Base-by-base conservation (phyloP, 2,113 vertebrate species). In the Coreoperca whiteheadi region DNA sequence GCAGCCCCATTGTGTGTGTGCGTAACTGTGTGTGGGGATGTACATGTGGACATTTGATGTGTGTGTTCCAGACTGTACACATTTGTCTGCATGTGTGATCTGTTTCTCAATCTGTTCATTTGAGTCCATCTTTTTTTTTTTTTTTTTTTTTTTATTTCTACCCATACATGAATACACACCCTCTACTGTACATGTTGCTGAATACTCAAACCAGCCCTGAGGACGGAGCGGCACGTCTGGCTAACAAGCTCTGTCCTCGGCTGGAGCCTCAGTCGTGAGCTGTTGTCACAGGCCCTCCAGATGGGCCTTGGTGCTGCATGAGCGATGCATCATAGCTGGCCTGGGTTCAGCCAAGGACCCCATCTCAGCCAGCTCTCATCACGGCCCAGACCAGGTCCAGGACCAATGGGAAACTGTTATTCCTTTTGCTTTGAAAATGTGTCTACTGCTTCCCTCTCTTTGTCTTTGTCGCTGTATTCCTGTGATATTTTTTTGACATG, bases 71-170 rank as follows among this genome's bases (percentile, higher is more conserved):
- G 34, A 69, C 25, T 66, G 72, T 77, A 72, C 72, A 64, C 53
- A 77, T 84, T 80, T 63, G 8, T 72, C 56, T 39, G 69, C 61
- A 25, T 12, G 18, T 67, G 50, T 84, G 86, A 88, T 66, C 83
- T 79, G 50, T 71, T 88, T 90, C 32, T 73, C 79, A 88, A 72
- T 87, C 82, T 77, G 73, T 75, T 79, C 14, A 28, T 54, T 66
- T 57, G 6, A 39, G 37, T 39, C 16, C 8, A 20, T 60, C 2
- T 61, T 56, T 28, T 59, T 12, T 16, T 60, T 37, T 53, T 57
- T 16, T 30, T 18, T 0, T 59, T 30, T 9, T 9, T 60, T 34
- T 25, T 2, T n/a, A 16, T 20, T 39, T 70, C 16, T 37, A 18
- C 43, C 15, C 39, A 8, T 46, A 68, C 30, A 60, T 50, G 46